Evolutionary conservation across 2,888 invertebrate species (phyloP).

Genomic region (Gymnoscelis rufifasciata): DNA sequence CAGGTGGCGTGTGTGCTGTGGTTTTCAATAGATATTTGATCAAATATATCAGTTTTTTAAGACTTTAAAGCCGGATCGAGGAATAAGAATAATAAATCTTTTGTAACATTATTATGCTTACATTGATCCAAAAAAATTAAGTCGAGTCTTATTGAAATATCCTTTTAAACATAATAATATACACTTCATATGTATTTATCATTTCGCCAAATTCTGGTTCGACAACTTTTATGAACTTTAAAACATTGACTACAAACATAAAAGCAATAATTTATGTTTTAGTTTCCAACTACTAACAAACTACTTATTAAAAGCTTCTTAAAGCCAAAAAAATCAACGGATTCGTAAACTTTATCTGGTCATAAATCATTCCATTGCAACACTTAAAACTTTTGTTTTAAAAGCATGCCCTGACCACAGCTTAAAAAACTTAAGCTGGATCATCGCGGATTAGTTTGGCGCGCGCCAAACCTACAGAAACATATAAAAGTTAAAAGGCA

Average conservation of each 20-base stretch:
- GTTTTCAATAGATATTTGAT: constrained; percentile 20
- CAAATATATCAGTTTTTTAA: background rate
- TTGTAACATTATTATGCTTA: no score
- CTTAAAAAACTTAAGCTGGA: constrained; percentile 1
- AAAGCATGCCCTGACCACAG: constrained; percentile 21
- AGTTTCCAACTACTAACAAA: constrained; percentile 6
- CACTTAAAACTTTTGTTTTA: constrained; percentile 36
- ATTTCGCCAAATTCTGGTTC: no score
- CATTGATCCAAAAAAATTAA: no score
- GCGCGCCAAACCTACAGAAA: background rate
- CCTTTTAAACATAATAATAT: no score
- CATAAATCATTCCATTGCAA: constrained; percentile 39
- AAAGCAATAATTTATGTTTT: constrained; percentile 20
- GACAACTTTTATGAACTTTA: background rate
- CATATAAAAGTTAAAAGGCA: background rate
- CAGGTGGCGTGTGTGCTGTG: constrained; percentile 59
- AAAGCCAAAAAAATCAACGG: constrained; percentile 35
- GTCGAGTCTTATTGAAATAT: no score
- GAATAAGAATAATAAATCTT: no score
- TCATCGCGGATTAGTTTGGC: background rate
- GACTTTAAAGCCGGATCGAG: no score
- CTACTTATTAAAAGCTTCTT: constrained; percentile 22
- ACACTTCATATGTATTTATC: no score
- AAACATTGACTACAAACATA: constrained; percentile 13
- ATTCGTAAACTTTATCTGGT: constrained; percentile 29